Conservation (phyloP, 2,888 invertebrate species). For the Diarsia dahlii region DNA sequence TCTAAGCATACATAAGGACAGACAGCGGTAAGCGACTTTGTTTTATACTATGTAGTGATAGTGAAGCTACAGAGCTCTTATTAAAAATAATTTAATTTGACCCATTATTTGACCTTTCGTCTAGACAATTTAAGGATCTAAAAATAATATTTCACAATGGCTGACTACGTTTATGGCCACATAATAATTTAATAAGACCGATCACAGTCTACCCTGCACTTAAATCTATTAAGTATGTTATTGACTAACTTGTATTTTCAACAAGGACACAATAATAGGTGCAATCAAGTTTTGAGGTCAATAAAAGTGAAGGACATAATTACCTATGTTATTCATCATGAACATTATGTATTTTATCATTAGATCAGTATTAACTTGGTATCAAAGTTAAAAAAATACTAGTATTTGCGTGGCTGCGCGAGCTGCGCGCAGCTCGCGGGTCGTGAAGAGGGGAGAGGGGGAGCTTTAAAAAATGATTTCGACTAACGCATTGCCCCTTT, state of each 20-base stretch:
- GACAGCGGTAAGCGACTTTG: no score
- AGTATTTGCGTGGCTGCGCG: no score
- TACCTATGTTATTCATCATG: background rate
- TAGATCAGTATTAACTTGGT: background rate
- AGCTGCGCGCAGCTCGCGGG: no score
- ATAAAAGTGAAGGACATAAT: constrained; percentile 8
- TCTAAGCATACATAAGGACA: no score
- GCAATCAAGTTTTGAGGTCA: constrained; percentile 12
- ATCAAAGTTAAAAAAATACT: no score
- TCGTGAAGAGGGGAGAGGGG: no score
- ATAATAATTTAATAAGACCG: constrained; percentile 42
- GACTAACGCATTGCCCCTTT: no score
- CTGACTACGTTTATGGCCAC: constrained; percentile 33
- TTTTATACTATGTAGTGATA: no score
- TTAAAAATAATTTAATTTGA: constrained; percentile 27
- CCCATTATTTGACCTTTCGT: constrained; percentile 18
- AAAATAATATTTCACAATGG: constrained; percentile 36
- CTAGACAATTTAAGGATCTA: constrained; percentile 15
- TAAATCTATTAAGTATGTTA: constrained; percentile 22
- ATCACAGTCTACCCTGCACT: constrained; percentile 35
- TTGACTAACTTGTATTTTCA: constrained; percentile 15
- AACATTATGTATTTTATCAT: background rate
- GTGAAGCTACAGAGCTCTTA: background rate
- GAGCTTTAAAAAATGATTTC: no score
- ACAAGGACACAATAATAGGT: constrained; percentile 5